Percentiles rank a stretch among this genome's conserved stretches.
These are phyloP conservation scores for Drosophila recens DNA, from an alignment of 2,888 invertebrate species.

Conservation along the genomic window DNA sequence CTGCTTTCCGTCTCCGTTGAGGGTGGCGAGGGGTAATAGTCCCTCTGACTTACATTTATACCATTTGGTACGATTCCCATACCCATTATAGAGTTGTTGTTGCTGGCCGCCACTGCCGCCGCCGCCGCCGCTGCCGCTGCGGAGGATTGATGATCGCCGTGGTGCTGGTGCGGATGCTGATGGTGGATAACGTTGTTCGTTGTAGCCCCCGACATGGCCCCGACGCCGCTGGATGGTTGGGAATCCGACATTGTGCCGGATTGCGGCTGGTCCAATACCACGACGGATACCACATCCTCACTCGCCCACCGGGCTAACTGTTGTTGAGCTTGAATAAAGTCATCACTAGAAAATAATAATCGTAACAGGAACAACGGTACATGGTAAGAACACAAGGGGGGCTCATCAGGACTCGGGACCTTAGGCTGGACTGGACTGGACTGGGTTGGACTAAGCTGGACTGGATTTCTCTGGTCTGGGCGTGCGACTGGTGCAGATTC, in stretches of 20 bases:
- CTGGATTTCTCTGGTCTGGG: background rate
- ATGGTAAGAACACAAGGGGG: conserved; percentile 84
- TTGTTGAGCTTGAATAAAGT: conserved; percentile 99
- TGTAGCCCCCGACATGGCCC: conserved; percentile 87
- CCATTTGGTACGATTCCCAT: conserved; percentile 84
- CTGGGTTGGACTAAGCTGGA: background rate
- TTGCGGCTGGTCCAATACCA: conserved; percentile 85
- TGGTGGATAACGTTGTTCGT: conserved; percentile 86
- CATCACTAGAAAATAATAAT: conserved; percentile 97
- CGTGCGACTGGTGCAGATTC: conserved; percentile 2
- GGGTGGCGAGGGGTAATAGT: conserved; percentile 86
- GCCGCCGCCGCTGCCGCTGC: conserved; percentile 73
- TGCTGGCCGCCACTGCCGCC: conserved; percentile 63
- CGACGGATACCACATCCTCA: conserved; percentile 91
- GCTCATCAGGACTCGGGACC: conserved; percentile 55
- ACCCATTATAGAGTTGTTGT: conserved; percentile 80
- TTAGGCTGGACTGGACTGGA: conserved; percentile 23
- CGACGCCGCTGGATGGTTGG: conserved; percentile 86
- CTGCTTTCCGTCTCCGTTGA: conserved; percentile 87
- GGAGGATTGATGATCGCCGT: conserved; percentile 85
- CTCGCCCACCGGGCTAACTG: conserved; percentile 98
- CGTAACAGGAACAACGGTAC: conserved; percentile 90
- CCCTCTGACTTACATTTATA: conserved; percentile 86
- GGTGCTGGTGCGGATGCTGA: conserved; percentile 85
- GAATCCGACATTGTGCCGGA: conserved; percentile 85